Conservation (phyloP, 2,888 invertebrate genomes). For the Sarcophaga carnaria region DNA sequence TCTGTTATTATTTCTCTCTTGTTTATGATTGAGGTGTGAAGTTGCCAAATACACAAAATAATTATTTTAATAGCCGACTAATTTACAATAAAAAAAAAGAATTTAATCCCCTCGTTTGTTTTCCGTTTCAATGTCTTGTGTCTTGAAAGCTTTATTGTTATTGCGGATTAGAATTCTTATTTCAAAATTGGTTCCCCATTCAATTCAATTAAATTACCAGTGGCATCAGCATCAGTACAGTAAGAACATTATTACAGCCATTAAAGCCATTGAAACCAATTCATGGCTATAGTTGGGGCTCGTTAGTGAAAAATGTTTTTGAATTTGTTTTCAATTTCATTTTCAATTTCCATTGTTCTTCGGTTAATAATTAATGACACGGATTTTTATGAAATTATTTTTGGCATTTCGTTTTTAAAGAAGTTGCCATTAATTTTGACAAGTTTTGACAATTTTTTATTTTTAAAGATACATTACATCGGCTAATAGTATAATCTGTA, state of each 20-base stretch:
- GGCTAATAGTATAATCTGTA: no score
- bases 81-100: constrained; percentile 32
- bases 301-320: not conserved
- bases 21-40: constrained; percentile 67
- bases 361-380: not conserved
- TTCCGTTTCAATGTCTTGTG: not conserved
- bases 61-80: constrained; percentile 61
- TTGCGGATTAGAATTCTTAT: constrained; percentile 31
- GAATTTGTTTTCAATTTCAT: not conserved
- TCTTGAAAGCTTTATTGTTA: not conserved
- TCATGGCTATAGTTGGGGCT: not conserved
- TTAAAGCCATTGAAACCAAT: not conserved
- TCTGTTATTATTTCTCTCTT: constrained; percentile 54
- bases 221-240: not conserved
- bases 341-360: not conserved
- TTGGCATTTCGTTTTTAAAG: not conserved
- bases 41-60: constrained; percentile 64
- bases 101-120: not conserved
- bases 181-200: constrained; percentile 10
- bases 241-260: not conserved
- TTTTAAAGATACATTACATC: no score
- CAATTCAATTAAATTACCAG: constrained; percentile 26
- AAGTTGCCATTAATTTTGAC: not conserved
- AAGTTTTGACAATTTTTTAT: no score
- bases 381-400: not conserved